A percentile compares a stretch with the other conserved stretches of the same genome.
Conservation (phyloP, 2,113 vertebrate genomes). For the Aphelocoma coerulescens region DNA sequence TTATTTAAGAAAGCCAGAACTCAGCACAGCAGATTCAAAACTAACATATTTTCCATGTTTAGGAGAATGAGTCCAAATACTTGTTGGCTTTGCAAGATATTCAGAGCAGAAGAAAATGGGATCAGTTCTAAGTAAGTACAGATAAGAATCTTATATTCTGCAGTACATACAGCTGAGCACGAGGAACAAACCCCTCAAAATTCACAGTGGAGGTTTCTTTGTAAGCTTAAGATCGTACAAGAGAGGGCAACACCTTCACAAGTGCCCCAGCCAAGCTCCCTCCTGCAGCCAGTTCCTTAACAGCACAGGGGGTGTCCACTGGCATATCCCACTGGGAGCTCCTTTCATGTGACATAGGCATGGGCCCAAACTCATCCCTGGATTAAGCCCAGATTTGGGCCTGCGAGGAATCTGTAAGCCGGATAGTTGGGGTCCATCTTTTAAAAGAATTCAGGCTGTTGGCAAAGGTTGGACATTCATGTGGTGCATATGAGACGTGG, state of each 20-base stretch:
- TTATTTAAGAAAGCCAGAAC: not conserved
- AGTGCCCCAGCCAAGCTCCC: not conserved
- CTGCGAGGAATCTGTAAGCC: not conserved
- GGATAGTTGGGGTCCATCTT: not conserved
- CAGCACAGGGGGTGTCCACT: accelerated
- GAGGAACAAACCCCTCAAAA: not conserved
- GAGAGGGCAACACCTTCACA: not conserved
- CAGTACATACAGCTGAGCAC: not conserved
- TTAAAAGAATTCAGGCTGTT: not conserved
- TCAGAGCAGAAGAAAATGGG: slow-evolving; percentile 28
- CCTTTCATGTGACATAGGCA: not conserved
- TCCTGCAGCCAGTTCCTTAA: not conserved
- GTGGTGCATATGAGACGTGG: accelerated
- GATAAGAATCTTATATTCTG: not conserved
- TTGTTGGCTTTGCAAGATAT: slow-evolving; percentile 64
- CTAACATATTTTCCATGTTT: not conserved
- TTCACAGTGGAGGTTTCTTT: not conserved
- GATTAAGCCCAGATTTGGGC: not conserved
- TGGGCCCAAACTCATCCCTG: not conserved
- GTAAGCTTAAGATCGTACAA: not conserved
- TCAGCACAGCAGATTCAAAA: not conserved
- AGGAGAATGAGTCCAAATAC: slow-evolving; percentile 55
- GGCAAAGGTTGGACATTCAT: not conserved
- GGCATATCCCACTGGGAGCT: not conserved
- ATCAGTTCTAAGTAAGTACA: slow-evolving; percentile 61